Base-by-base conservation (phyloP, 2,113 vertebrate genomes). In the Pardalotus punctatus region DNA sequence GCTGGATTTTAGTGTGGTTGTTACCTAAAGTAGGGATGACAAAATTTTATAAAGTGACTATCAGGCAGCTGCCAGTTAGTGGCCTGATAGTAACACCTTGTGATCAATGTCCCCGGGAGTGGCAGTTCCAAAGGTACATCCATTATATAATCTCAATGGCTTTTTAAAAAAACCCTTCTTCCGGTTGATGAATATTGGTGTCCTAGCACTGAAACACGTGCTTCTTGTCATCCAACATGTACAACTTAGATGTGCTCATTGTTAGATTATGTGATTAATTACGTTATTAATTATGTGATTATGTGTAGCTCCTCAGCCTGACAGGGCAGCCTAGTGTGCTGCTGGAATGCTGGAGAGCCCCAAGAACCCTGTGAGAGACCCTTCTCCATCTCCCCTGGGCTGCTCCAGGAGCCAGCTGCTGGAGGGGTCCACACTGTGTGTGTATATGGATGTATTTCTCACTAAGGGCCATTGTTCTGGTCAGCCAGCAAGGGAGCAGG, bases 211-310 rank as follows among this genome's bases (percentile, higher is more conserved):
- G 45, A 58, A 27, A 36, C 1, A 3, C 0, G 0, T 50, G 14
- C 20, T 47, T 71, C 38, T 56, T 43, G 48, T 20, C 20, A 25
- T 57, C 72, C 27, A 16, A 20, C 14, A 0, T 2, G 1, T 31
- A 28, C 0, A 0, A 9, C 56, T 19, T 54, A 13, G 28, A 31
- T 24, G 25, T 43, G 6, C 17, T 43, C 0, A 0, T 16, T 72
- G 40, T 33, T 53, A 45, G 50, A 18, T 61, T 53, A 3, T 5
- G 8, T 53, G 45, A 42, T 58, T 45, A 36, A 35, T 50, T 47
- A 19, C 17, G 42, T 43, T 15, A 43, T 43, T 43, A 18, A 17
- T 43, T 43, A 6, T 11, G 12, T 25, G 27, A 23, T 31, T 33
- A 4, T 16, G 5, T 43, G 31, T 45, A 29, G 24, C 6, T n/a